Evolutionary conservation across 2,888 invertebrate genomes (phyloP).

Genomic region (Andrena dorsata): DNA sequence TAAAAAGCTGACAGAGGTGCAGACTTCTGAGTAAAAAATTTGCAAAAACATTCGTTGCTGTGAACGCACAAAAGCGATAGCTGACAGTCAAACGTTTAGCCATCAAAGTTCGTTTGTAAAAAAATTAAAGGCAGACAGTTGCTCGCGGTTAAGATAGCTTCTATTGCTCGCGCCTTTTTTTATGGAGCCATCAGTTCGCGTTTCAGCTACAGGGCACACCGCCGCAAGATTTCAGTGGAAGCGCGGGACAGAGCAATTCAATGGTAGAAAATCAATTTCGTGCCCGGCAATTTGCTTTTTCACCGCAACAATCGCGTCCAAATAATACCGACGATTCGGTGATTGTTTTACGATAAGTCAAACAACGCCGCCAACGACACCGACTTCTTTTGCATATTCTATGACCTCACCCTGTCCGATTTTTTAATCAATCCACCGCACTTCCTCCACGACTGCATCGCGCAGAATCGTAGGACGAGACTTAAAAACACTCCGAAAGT

Average conservation of each 20-base stretch:
- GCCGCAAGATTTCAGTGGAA: conserved; percentile 26
- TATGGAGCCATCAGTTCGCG: conserved; percentile 34
- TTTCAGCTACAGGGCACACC: conserved; percentile 44
- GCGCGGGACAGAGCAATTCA: conserved; percentile 36
- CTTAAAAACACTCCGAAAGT: not conserved
- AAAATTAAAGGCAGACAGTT: conserved; percentile 26
- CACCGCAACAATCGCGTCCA: conserved; percentile 51
- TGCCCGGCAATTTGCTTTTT: conserved; percentile 61
- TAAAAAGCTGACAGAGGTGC: no score
- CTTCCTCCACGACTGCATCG: conserved; percentile 5
- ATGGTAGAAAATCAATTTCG: conserved; percentile 64
- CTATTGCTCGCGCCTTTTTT: conserved; percentile 33
- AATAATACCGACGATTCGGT: conserved; percentile 53
- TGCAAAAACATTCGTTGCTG: not conserved
- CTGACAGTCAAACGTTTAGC: conserved; percentile 33
- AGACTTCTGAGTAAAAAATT: no score
- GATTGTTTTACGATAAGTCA: conserved; percentile 59
- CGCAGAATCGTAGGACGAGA: not conserved
- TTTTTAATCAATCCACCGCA: conserved; percentile 6
- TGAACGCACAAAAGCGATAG: conserved; percentile 22
- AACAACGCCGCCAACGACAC: conserved; percentile 42
- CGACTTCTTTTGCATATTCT: conserved; percentile 49
- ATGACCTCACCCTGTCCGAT: not conserved
- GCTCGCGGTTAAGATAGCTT: conserved; percentile 44
- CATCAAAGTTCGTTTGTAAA: conserved; percentile 18